Evolutionary conservation across 2,888 invertebrate species (phyloP).

Genomic region (Caenorhabditis virilis): DNA sequence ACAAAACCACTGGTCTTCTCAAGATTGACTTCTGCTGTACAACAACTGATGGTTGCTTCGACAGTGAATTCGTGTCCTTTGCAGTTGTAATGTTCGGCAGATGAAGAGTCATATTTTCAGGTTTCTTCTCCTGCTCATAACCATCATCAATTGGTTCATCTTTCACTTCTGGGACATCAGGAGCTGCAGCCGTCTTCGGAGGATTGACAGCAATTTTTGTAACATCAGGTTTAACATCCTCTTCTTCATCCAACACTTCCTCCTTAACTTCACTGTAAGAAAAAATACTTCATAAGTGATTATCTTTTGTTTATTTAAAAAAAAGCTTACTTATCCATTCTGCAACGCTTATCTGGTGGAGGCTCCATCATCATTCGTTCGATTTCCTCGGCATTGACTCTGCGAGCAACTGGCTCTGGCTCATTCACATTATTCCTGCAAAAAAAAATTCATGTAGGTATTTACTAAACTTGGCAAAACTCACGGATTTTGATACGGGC

Average conservation of each 20-base stretch:
- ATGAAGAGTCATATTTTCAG: background rate
- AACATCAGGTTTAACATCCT: background rate
- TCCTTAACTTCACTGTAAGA: too few species aligned
- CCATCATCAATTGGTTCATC: background rate
- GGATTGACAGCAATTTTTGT: background rate
- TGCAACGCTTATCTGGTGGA: background rate
- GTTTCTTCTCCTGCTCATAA: background rate
- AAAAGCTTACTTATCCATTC: background rate
- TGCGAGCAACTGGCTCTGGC: too few species aligned
- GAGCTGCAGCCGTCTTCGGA: too few species aligned
- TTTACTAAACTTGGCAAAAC: too few species aligned
- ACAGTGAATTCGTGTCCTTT: too few species aligned
- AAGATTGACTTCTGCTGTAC: too few species aligned
- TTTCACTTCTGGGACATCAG: conserved; percentile 3
- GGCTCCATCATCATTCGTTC: conserved; percentile 1
- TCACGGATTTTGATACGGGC: too few species aligned
- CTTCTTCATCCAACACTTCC: background rate
- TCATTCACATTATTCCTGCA: too few species aligned
- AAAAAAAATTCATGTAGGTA: too few species aligned
- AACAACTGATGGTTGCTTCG: too few species aligned
- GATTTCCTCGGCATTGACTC: background rate
- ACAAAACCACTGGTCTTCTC: too few species aligned
- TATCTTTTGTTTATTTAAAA: background rate
- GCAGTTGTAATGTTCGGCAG: background rate
- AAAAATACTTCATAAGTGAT: too few species aligned